phyloP scores from a whole-genome alignment of 2,797 vertebrate species.

The Anisognathus igniventris region DNA sequence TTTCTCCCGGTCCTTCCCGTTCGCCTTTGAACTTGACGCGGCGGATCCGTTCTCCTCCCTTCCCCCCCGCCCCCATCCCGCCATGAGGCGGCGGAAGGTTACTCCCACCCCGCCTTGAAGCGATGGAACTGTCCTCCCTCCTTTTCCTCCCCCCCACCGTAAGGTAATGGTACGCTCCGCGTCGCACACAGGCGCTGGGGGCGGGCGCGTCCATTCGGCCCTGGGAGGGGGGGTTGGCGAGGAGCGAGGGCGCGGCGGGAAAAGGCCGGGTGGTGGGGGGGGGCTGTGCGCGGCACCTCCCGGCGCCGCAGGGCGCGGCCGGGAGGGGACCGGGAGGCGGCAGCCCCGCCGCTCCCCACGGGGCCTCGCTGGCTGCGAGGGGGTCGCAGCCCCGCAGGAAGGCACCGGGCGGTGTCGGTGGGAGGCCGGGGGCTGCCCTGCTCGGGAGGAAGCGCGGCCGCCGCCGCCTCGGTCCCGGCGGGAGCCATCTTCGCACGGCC shows the following conservation, averaged over 20 bases:
- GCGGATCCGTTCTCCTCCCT: background rate
- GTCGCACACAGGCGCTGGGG: background rate
- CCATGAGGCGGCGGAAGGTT: slow-evolving; percentile 5
- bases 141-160: fast-evolving
- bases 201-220: background rate
- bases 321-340: background rate
- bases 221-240: background rate
- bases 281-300: background rate
- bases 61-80: background rate
- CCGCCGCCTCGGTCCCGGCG: background rate
- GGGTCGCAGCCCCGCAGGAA: background rate
- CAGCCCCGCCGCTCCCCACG: fast-evolving
- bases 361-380: background rate
- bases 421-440: background rate
- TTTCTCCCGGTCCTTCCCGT: background rate
- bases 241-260: background rate
- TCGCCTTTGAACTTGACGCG: background rate
- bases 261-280: background rate
- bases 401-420: no score
- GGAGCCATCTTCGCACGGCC: slow-evolving; percentile 37
- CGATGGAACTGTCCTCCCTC: background rate
- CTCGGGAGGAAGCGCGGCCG: background rate
- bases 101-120: background rate
- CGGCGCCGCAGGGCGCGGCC: background rate
- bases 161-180: background rate